Evolutionary conservation across 2,113 vertebrate species (phyloP).

Genomic region (Corythornis vintsioides): DNA sequence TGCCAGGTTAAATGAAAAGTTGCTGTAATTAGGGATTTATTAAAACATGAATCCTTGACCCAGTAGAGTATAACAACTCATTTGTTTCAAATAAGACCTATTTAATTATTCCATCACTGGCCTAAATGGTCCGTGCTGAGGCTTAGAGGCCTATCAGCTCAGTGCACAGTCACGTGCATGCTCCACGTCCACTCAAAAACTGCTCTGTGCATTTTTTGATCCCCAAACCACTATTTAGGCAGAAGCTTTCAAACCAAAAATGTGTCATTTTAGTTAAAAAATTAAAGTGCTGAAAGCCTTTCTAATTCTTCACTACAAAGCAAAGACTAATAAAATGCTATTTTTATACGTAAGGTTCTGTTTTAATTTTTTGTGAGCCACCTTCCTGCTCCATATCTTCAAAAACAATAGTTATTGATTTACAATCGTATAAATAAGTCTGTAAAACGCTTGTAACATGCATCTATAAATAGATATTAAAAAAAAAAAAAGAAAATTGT

Average conservation of each 20-base stretch:
- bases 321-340: background rate
- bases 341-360: background rate
- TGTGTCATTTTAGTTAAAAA: constrained; percentile 24
- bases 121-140: background rate
- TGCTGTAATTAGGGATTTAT: constrained; percentile 59
- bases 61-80: constrained; percentile 25
- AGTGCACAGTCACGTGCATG: background rate
- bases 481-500: background rate
- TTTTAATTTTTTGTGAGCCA: background rate
- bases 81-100: constrained; percentile 47
- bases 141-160: background rate
- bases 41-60: constrained; percentile 56
- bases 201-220: constrained; percentile 6
- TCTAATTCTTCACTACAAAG: background rate
- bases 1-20: constrained; percentile 53
- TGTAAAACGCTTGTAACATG: background rate
- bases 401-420: constrained; percentile 44
- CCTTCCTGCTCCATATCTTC: background rate
- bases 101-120: constrained; percentile 25
- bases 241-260: constrained; percentile 3
- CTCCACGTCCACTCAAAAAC: constrained; percentile 19
- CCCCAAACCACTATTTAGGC: background rate
- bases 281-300: background rate
- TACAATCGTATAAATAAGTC: background rate
- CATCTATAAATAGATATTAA: constrained; percentile 41